Base-by-base conservation (phyloP, 2,888 invertebrate genomes). In the Seira sanloemensis region DNA sequence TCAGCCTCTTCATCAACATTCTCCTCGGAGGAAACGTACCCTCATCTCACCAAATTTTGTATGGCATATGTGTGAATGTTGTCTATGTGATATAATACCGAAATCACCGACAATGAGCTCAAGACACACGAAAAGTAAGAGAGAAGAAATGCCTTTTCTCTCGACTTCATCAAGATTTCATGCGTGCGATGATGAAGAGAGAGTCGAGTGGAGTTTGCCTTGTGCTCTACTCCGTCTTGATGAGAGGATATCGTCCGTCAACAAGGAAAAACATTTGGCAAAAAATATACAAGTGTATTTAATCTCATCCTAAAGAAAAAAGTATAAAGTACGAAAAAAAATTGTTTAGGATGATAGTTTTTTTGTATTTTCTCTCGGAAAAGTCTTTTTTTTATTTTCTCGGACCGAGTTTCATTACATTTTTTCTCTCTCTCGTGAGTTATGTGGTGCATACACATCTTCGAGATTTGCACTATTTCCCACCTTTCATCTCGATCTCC, bases 401-500 rank as follows among this genome's bases (percentile, higher is more conserved):
- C 77, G 78, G 73, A 76, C n/a, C n/a, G n/a, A n/a, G 69, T 83
- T 83, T 83, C 86, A 86, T 86, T 82, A 82, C 67, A 79, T 79
- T 72, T 76, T 79, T 74, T 74, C 50, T 24, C 69, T 79, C n/a
- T n/a, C n/a, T n/a, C n/a, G n/a, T n/a, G n/a, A n/a, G 37, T 37
- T 9, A 65, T 78, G 72, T 54, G 23, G 37, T 78, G 84, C 75
- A 68, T 58, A 67, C 67, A 77, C 74, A 75, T 74, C 54, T 77
- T 73, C 5, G 79, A n/a, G 88, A 87, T 88, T 88, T 84, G 87
- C 87, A 87, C 88, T 87, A 86, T 88, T 87, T 87, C 88, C 86
- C 86, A 85, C 87, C 87, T 88, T 87, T 88, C 88, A 88, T 84
- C 88, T 87, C 88, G 78, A 88, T 88, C 84, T 81, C 79, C 77